Evolutionary conservation across 37 sponge, comb jelly and placozoan genomes (phyloP).

Genomic region (Lycopodina hypogea): DNA sequence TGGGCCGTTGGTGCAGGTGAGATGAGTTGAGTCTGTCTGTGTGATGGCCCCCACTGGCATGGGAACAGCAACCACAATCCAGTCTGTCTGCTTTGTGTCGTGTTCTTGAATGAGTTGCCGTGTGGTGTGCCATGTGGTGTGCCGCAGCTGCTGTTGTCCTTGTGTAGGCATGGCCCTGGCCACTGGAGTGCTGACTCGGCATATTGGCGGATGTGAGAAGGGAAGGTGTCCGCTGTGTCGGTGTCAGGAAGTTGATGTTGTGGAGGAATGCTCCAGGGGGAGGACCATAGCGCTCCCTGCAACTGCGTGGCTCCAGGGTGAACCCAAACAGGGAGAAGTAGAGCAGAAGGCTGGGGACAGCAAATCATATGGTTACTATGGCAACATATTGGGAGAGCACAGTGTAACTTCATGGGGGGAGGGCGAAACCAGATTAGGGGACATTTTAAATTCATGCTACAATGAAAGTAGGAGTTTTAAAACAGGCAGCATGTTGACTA

Average conservation of each 20-base stretch:
- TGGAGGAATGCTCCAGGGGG: conserved; percentile 45
- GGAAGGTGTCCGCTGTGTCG: neutral
- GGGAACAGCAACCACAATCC: neutral
- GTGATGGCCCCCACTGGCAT: too few relatives aligned
- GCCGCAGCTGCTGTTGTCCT: neutral
- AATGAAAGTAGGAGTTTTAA: too few relatives aligned
- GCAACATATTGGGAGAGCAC: too few relatives aligned
- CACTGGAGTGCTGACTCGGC: too few relatives aligned
- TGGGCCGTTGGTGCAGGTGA: neutral
- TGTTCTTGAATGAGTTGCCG: neutral
- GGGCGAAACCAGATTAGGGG: too few relatives aligned
- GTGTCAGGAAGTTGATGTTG: conserved; percentile 11
- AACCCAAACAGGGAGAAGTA: conserved; percentile 85
- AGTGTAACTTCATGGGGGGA: too few relatives aligned
- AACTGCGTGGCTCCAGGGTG: conserved; percentile 57
- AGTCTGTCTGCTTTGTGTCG: neutral
- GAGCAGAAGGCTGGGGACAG: conserved; percentile 52
- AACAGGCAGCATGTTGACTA: too few relatives aligned
- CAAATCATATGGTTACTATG: too few relatives aligned
- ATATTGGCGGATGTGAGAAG: neutral
- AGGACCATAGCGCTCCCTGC: conserved; percentile 29
- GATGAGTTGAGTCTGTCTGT: neutral
- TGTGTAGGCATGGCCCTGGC: too few relatives aligned
- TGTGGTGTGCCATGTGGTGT: neutral
- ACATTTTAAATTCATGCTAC: too few relatives aligned